phyloP scores from a whole-genome alignment of 2,888 invertebrate species.

The Polyploca ridens region DNA sequence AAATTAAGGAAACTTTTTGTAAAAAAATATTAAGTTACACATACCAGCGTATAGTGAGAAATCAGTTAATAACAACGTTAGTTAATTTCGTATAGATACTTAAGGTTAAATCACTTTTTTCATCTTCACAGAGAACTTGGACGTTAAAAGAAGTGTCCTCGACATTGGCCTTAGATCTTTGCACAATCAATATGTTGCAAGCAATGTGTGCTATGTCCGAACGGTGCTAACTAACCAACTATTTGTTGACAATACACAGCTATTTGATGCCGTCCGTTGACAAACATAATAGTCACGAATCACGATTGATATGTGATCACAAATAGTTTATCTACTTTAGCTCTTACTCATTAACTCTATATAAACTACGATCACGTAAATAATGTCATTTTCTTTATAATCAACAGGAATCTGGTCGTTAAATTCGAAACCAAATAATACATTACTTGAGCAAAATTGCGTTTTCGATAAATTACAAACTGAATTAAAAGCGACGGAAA shows the following conservation, averaged over 20 bases:
- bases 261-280: constrained; percentile 28
- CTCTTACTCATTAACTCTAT: constrained; percentile 14
- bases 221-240: constrained; percentile 16
- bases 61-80: constrained; percentile 11
- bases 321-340: constrained; percentile 25
- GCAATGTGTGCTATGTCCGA: constrained; percentile 18
- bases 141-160: constrained; percentile 27
- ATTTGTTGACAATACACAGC: constrained; percentile 32
- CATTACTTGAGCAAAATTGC: too few species aligned
- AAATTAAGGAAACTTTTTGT: not conserved
- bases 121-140: constrained; percentile 20
- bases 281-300: constrained; percentile 24
- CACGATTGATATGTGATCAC: constrained; percentile 21
- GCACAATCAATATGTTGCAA: constrained; percentile 11
- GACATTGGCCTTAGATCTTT: constrained; percentile 9
- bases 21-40: not conserved
- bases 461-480: not conserved
- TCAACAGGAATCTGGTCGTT: too few species aligned
- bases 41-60: not conserved
- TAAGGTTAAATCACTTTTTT: constrained; percentile 25
- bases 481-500: not conserved
- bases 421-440: too few species aligned
- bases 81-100: constrained; percentile 6
- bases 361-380: not conserved
- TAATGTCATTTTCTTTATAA: too few species aligned